Evolutionary conservation across 2,797 vertebrate genomes (phyloP), one percentile per base, ranked within the genome.

Genomic region (Lithobates sylvaticus): DNA sequence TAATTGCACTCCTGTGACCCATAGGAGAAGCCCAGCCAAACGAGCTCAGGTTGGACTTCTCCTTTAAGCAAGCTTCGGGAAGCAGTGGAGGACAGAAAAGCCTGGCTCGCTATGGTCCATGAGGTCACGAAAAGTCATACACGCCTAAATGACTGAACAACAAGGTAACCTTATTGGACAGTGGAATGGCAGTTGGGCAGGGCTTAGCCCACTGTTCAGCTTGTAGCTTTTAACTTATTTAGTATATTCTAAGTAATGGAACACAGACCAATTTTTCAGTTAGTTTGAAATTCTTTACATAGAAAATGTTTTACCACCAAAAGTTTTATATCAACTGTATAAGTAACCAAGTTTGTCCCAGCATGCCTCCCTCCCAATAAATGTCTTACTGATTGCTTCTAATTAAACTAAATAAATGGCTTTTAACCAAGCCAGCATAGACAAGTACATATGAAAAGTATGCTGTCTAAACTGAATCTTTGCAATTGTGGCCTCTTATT

Each of bases 401-500:
- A 77, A 77, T 84, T 70, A 71, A 34, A 39, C 9, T 34, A 70
- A 75, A 27, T 77, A 74, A 61, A 82, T 64, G 54, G 29, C 44
- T 67, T 72, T 85, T 54, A 67, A 75, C 27, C 26, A 74, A 68
- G 36, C 58, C 58, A 75, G 18, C 77, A 32, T 70, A 72, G 27
- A 44, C 42, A 80, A 75, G 26, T 69, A 69, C 73, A 86, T 80
- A 81, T 69, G 23, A 70, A 86, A 61, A 23, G n/a, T 81, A 54
- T 36, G 16, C 29, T 27, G 44, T 74, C 72, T 76, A 75, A 80
- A 54, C 65, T 50, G 44, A 76, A 76, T 72, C 26, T 72, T 86
- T 74, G 13, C 75, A 83, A 64, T 81, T 12, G 47, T 61, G 61
- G 73, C 65, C 79, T 72, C 78, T 71, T 86, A 71, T 76, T 76